A percentile compares a stretch with the other conserved stretches of the same genome.
These are phyloP conservation scores for Prionace glauca DNA, from an alignment of 2,797 vertebrate species.

Conservation along the genomic window DNA sequence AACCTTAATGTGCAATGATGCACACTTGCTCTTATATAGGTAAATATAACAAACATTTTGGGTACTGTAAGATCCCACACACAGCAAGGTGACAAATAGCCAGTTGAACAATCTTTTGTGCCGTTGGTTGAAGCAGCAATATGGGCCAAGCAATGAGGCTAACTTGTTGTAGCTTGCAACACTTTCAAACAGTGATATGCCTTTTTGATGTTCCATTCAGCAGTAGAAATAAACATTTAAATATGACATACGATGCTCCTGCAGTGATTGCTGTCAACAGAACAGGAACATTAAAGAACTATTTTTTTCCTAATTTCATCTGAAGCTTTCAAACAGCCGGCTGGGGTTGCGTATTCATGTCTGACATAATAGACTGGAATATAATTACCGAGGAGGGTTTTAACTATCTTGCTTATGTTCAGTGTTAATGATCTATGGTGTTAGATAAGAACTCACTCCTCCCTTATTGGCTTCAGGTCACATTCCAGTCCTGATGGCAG, in stretches of 20 bases:
- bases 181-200: background rate
- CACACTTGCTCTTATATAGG: background rate
- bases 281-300: background rate
- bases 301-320: background rate
- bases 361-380: background rate
- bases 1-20: background rate
- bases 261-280: background rate
- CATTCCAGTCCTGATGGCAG: constrained; percentile 13
- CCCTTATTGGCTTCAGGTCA: background rate
- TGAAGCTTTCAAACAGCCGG: background rate
- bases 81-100: background rate
- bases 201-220: background rate
- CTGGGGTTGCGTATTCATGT: background rate
- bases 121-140: background rate
- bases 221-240: background rate
- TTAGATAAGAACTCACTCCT: constrained; percentile 21
- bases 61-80: background rate
- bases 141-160: background rate
- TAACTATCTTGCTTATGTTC: constrained; percentile 1
- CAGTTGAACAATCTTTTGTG: background rate
- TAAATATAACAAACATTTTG: background rate
- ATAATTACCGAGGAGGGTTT: background rate
- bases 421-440: background rate
- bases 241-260: background rate
- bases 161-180: background rate